These are phyloP conservation scores for Euspilapteryx auroguttella DNA, from an alignment of 2,888 invertebrate species.

Conservation along the genomic window DNA sequence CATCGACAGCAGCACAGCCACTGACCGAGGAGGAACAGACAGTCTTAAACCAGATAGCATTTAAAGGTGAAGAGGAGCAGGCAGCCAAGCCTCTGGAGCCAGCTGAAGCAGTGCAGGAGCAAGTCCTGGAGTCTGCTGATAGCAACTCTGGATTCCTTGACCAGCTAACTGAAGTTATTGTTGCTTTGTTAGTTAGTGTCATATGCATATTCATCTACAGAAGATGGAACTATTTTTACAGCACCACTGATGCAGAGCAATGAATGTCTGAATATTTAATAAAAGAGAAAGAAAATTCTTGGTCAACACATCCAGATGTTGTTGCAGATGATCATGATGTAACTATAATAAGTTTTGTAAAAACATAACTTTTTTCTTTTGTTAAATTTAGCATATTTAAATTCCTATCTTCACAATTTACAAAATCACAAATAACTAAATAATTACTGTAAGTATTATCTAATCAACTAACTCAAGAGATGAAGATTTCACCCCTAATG, in stretches of 20 bases:
- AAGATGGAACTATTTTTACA: conserved; percentile 32
- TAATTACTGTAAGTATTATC: too few species aligned
- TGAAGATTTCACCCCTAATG: too few species aligned
- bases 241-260: conserved; percentile 19
- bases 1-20: conserved; percentile 47
- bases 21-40: conserved; percentile 50
- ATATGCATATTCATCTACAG: conserved; percentile 44
- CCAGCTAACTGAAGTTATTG: conserved; percentile 40
- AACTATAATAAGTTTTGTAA: too few species aligned
- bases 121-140: conserved; percentile 35
- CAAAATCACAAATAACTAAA: too few species aligned
- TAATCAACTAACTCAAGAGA: too few species aligned
- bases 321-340: too few species aligned
- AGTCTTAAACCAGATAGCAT: conserved; percentile 49
- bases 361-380: too few species aligned
- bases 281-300: too few species aligned
- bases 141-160: conserved; percentile 36
- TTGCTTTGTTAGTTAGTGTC: conserved; percentile 42
- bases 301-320: too few species aligned
- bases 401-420: too few species aligned
- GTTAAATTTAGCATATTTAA: too few species aligned
- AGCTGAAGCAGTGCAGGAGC: conserved; percentile 22
- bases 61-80: conserved; percentile 51
- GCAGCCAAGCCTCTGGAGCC: conserved; percentile 23
- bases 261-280: too few species aligned